phyloP scores from a whole-genome alignment of 2,797 vertebrate genomes.

The Cossypha niveicapilla region DNA sequence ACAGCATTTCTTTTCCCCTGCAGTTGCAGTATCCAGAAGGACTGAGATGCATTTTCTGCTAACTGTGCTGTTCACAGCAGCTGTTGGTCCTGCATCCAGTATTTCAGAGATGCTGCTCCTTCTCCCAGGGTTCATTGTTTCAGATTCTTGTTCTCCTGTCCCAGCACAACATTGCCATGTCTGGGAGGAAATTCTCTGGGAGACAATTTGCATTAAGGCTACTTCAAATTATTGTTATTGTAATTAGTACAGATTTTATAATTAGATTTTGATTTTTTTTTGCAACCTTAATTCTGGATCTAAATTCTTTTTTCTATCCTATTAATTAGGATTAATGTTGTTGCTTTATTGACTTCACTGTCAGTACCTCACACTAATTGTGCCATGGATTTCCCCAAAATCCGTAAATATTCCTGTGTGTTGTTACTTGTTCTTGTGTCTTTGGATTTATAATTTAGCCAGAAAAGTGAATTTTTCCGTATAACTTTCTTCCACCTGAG shows the following conservation, averaged over 20 bases:
- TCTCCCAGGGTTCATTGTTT: neutral
- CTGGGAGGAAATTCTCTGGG: neutral
- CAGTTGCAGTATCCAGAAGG: rapidly evolving
- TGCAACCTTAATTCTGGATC: neutral
- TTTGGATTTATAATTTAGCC: neutral
- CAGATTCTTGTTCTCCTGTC: neutral
- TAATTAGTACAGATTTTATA: neutral
- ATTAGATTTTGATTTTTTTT: neutral
- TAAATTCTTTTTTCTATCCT: neutral
- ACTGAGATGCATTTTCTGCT: neutral
- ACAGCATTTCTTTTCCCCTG: neutral
- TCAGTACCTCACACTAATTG: neutral
- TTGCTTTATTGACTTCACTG: neutral
- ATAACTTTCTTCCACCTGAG: neutral
- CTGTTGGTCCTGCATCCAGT: neutral
- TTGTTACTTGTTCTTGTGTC: neutral
- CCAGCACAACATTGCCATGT: neutral
- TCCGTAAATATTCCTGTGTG: neutral
- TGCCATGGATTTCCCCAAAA: neutral
- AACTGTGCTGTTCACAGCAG: neutral
- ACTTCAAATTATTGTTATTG: neutral
- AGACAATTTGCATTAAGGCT: neutral
- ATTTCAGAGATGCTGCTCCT: neutral
- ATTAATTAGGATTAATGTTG: neutral
- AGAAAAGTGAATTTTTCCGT: neutral